Evolutionary conservation across 1,140 invertebrate genomes (phyloP).

Genomic region (Lepidostoma basale): DNA sequence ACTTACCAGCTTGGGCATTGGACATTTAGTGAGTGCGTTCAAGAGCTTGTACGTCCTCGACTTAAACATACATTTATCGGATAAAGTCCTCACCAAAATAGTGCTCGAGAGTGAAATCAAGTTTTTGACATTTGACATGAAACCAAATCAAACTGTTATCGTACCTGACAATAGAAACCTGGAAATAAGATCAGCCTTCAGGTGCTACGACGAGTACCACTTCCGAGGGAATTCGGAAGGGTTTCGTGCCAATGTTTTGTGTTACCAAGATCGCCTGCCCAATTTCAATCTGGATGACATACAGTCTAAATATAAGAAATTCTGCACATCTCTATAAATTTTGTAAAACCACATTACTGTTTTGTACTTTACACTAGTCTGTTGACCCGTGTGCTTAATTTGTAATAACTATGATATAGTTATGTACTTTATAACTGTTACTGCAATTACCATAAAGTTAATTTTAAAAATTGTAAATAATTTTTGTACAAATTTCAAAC

Average conservation of each 20-base stretch:
- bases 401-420: no score
- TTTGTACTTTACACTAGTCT: no score
- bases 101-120: constrained; percentile 20
- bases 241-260: constrained; percentile 30
- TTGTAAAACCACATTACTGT: no score
- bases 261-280: constrained; percentile 21
- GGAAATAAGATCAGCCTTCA: constrained; percentile 5
- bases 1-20: constrained; percentile 5
- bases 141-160: not conserved
- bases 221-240: constrained; percentile 38
- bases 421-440: no score
- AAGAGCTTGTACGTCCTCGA: constrained; percentile 30
- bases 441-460: no score
- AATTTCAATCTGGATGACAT: no score
- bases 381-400: no score
- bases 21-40: not conserved
- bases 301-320: no score
- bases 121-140: constrained; percentile 19
- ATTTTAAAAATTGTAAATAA: no score
- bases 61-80: constrained; percentile 28
- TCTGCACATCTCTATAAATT: no score
- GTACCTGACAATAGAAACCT: not conserved
- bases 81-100: constrained; percentile 9
- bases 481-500: no score
- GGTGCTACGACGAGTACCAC: constrained; percentile 22